Base-by-base conservation (phyloP, 2,888 invertebrate species). In the Hololepta plana region DNA sequence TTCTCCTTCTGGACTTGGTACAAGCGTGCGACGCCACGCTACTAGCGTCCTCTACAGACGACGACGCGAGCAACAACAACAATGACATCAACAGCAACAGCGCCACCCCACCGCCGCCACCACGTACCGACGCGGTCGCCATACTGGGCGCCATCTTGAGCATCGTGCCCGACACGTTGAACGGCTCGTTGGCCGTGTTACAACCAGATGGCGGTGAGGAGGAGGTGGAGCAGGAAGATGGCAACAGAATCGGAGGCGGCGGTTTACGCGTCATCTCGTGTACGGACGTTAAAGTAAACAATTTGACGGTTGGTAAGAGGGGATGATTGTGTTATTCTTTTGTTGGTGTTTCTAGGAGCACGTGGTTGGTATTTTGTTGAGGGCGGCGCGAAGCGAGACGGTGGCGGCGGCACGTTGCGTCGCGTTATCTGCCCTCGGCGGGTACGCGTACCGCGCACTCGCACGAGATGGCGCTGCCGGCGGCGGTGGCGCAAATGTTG, bases 91-190 rank as follows among this genome's bases (percentile, higher is more conserved):
- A n/a, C n/a, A n/a, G n/a, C n/a, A n/a, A n/a, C n/a, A n/a, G n/a
- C n/a, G n/a, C n/a, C n/a, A n/a, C n/a, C n/a, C 65, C 69, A 22
- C 60, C 64, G 20, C 52, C 59, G 37, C 15, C 56, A 32, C 93
- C 93, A 0, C 66, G 91, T 31, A 76, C 81, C 6, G 93, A 93
- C 45, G 91, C 91, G 1, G 74, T 90, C 12, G 79, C 87, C 0
- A 73, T 93, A 33, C 59, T 95, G 15, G 90, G 90, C 1, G 79
- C 85, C 2, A 55, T 95, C 28, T 57, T 93, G 20, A 77, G 85
- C 36, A 66, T 87, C n/a, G n/a, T n/a, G n/a, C n/a, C n/a, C n/a
- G n/a, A n/a, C n/a, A n/a, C n/a, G 37, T 84, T 88, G 1, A 70
- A 76, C 38, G 54, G 63, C 22, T 60, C 75, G 31, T 53, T 62